Conservation (phyloP, 2,888 invertebrate species). For the Tipula unca region DNA sequence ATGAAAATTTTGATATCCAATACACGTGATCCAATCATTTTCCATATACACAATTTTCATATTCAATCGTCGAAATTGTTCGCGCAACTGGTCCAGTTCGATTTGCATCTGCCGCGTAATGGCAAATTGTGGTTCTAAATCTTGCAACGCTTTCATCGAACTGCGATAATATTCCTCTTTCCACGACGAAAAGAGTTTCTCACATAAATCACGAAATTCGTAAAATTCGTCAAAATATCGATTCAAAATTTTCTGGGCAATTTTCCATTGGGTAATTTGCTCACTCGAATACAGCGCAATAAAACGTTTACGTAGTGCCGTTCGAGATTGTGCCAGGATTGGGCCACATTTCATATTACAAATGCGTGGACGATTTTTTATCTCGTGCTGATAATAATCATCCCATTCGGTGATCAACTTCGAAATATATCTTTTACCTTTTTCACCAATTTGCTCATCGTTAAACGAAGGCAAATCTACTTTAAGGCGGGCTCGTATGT, state of each 20-base stretch:
- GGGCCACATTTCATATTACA: constrained; percentile 35
- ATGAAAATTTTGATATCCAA: constrained; percentile 40
- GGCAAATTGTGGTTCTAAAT: constrained; percentile 34
- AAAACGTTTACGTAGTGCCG: constrained; percentile 36
- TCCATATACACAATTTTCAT: constrained; percentile 40
- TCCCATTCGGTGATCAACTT: constrained; percentile 38
- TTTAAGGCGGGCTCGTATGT: constrained; percentile 35
- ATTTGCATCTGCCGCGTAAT: constrained; percentile 34
- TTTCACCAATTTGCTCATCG: constrained; percentile 31
- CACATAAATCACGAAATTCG: constrained; percentile 31
- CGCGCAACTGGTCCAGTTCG: constrained; percentile 30
- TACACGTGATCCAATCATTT: constrained; percentile 36
- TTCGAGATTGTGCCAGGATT: constrained; percentile 32
- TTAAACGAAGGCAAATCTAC: constrained; percentile 31
- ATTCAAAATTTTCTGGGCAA: constrained; percentile 36
- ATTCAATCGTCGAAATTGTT: constrained; percentile 32
- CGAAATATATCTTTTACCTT: constrained; percentile 29
- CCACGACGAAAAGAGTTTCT: constrained; percentile 36
- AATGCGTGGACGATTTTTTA: constrained; percentile 32
- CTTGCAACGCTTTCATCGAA: constrained; percentile 21
- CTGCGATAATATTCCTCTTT: constrained; percentile 34
- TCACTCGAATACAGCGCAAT: constrained; percentile 34
- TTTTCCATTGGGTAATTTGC: constrained; percentile 30
- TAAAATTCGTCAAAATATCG: constrained; percentile 34
- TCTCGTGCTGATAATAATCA: constrained; percentile 38